A percentile compares a stretch with the other conserved stretches of the same genome.
Evolutionary conservation across 2,113 vertebrate genomes (phyloP).

Genomic region (Triplophysa dalaica): DNA sequence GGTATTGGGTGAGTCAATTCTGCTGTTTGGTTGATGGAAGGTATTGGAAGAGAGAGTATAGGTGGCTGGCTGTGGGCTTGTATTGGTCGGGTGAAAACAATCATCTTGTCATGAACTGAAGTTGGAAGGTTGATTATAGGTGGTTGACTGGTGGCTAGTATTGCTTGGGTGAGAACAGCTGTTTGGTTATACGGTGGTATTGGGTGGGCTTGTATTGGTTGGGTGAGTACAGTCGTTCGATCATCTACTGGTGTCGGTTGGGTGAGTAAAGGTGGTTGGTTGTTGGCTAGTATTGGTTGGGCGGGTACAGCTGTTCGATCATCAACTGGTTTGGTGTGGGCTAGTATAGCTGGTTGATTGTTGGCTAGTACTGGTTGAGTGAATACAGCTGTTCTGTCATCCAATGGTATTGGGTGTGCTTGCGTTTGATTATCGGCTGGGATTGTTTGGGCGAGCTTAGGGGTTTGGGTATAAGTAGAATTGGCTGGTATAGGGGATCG

Average conservation of each 20-base stretch:
- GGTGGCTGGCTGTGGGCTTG: not conserved
- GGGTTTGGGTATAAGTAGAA: not conserved
- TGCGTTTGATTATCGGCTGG: not conserved
- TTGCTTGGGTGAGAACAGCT: rapidly evolving
- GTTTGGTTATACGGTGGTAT: not conserved
- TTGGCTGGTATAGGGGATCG: not conserved
- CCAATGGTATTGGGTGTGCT: too few species aligned
- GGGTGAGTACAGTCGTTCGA: too few species aligned
- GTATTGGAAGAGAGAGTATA: not conserved
- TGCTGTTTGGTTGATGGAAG: not conserved
- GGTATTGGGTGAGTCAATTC: not conserved
- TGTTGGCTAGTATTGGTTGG: too few species aligned
- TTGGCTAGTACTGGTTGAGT: too few species aligned
- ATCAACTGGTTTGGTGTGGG: too few species aligned
- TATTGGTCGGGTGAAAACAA: not conserved
- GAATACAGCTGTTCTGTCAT: too few species aligned
- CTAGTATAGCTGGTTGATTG: rapidly evolving
- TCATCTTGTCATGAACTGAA: not conserved
- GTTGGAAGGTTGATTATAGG: not conserved
- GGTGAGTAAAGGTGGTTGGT: rapidly evolving
- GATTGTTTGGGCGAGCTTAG: not conserved
- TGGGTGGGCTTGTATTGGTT: too few species aligned
- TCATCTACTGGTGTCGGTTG: not conserved
- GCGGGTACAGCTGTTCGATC: too few species aligned
- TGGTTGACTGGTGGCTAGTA: not conserved